These are phyloP conservation scores for Pachycephala philippinensis DNA, from an alignment of 2,113 vertebrate genomes.

Conservation along the genomic window DNA sequence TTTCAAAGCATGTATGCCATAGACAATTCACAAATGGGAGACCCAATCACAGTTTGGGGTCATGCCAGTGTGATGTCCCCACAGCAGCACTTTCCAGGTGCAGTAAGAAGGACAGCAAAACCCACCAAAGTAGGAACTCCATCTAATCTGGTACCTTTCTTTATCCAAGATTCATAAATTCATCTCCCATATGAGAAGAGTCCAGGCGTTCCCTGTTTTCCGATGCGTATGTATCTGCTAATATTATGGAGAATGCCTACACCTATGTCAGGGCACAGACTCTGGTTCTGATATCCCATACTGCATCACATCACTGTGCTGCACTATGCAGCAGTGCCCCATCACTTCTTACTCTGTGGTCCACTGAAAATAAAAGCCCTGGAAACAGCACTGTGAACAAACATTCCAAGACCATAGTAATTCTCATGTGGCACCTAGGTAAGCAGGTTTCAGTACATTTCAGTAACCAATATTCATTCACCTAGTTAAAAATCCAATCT, in stretches of 20 bases:
- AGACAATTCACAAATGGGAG: not conserved
- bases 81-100: not conserved
- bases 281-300: not conserved
- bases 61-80: too few relatives aligned
- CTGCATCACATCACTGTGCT: not conserved
- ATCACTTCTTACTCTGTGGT: too few relatives aligned
- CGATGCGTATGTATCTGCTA: rapidly evolving
- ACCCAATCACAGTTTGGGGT: not conserved
- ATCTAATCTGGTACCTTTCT: not conserved
- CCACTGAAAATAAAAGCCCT: not conserved
- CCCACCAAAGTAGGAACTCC: not conserved
- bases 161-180: not conserved
- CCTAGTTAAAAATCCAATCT: not conserved
- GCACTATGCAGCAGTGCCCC: not conserved
- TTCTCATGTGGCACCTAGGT: not conserved
- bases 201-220: not conserved
- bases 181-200: not conserved
- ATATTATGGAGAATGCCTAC: not conserved
- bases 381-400: not conserved
- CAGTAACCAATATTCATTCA: not conserved
- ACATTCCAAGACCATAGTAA: not conserved
- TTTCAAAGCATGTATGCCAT: not conserved
- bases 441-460: not conserved
- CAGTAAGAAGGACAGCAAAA: not conserved
- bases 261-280: not conserved